phyloP scores from a whole-genome alignment of 2,888 invertebrate species.

The Lordiphosa andalusiaca region DNA sequence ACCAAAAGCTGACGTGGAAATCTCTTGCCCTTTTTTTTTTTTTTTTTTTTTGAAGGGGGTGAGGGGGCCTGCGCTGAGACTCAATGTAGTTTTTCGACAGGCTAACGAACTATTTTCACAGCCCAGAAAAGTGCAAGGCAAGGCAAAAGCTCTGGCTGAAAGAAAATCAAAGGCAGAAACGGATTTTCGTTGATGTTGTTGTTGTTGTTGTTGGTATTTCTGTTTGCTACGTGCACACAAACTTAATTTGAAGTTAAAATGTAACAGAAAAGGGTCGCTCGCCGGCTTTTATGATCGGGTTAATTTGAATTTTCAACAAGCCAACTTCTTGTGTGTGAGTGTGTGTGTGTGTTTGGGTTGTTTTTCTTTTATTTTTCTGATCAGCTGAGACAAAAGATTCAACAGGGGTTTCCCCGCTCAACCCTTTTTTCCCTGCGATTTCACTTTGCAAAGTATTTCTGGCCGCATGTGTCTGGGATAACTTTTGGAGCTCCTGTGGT shows the following conservation, averaged over 20 bases:
- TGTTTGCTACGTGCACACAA: conserved; percentile 74
- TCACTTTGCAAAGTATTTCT: conserved; percentile 74
- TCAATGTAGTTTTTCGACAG: conserved; percentile 67
- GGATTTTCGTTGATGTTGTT: conserved; percentile 8
- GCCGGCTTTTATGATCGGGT: conserved; percentile 68
- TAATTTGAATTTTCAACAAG: conserved; percentile 63
- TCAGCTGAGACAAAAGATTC: conserved; percentile 60
- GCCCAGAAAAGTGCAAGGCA: conserved; percentile 67
- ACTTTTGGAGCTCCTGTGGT: conserved; percentile 63
- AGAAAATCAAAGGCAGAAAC: conserved; percentile 50
- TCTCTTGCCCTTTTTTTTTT: conserved; percentile 64
- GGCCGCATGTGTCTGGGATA: conserved; percentile 70
- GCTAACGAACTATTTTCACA: conserved; percentile 73
- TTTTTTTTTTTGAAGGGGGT: too few species aligned
- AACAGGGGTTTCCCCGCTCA: conserved; percentile 45
- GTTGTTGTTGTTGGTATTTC: conserved; percentile 37
- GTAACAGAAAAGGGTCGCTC: conserved; percentile 59
- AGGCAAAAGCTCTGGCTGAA: conserved; percentile 44
- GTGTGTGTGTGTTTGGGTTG: background rate
- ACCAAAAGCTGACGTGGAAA: conserved; percentile 1
- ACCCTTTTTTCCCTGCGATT: conserved; percentile 37
- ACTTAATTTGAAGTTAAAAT: conserved; percentile 72
- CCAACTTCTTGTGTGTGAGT: conserved; percentile 15
- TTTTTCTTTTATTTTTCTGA: conserved; percentile 31
- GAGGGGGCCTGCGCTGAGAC: background rate